Evolutionary conservation across 2,113 vertebrate species (phyloP).

Genomic region (Microtus richardsoni): DNA sequence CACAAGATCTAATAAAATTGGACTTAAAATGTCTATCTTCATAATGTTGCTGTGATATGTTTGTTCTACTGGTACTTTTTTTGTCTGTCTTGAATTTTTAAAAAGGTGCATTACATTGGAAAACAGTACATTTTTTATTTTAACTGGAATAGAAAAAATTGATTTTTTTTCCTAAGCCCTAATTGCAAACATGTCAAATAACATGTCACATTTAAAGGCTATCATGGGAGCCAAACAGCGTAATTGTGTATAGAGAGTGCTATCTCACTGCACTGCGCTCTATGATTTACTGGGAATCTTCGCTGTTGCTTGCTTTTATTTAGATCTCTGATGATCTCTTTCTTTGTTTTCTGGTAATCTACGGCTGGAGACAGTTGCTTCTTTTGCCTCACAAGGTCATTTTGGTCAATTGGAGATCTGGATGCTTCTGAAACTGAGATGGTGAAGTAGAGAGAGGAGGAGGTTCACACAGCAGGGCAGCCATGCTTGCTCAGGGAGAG

Average conservation of each 20-base stretch:
- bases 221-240: conserved; percentile 83
- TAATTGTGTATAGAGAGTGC: conserved; percentile 86
- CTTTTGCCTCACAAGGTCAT: conserved; percentile 70
- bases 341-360: conserved; percentile 83
- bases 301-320: conserved; percentile 86
- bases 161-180: conserved; percentile 86
- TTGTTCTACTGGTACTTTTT: conserved; percentile 80
- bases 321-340: conserved; percentile 89
- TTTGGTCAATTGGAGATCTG: conserved; percentile 80
- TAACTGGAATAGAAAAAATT: conserved; percentile 88
- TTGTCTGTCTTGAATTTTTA: conserved; percentile 82
- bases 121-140: conserved; percentile 88
- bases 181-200: conserved; percentile 90
- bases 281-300: conserved; percentile 86
- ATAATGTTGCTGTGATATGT: conserved; percentile 74
- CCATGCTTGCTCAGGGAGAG: not conserved
- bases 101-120: conserved; percentile 84
- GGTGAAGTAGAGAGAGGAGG: conserved; percentile 5
- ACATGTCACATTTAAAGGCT: conserved; percentile 89
- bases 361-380: conserved; percentile 60
- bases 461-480: not conserved
- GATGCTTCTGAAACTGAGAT: conserved; percentile 42
- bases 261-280: conserved; percentile 85
- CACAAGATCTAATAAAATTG: conserved; percentile 66
- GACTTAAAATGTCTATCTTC: conserved; percentile 69